These are phyloP conservation scores for Mercenaria mercenaria DNA, from an alignment of 1,140 invertebrate species.

Conservation along the genomic window DNA sequence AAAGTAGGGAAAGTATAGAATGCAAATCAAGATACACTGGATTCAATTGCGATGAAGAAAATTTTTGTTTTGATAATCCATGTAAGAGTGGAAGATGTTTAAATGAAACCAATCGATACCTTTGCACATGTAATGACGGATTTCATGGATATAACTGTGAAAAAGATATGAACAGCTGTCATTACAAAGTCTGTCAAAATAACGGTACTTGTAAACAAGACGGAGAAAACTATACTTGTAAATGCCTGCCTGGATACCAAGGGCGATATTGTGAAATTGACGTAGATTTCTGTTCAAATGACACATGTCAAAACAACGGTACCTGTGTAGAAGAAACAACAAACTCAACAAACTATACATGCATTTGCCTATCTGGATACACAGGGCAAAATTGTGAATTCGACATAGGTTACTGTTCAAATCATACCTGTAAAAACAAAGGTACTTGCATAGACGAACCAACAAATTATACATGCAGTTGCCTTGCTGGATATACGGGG, in stretches of 20 bases:
- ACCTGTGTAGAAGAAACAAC: constrained; percentile 53
- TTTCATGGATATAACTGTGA: not conserved
- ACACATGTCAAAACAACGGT: constrained; percentile 35
- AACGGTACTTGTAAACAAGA: not conserved
- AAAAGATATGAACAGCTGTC: not conserved
- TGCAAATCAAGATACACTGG: constrained; percentile 79
- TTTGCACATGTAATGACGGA: not conserved
- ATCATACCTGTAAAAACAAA: not conserved
- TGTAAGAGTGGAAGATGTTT: not conserved
- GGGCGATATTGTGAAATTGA: not conserved
- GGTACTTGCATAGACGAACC: too few species aligned
- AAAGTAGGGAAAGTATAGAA: not conserved
- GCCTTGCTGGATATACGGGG: too few species aligned
- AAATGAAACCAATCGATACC: not conserved
- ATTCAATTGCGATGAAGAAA: constrained; percentile 30
- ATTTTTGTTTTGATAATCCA: not conserved
- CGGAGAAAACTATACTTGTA: too few species aligned
- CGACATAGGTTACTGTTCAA: not conserved
- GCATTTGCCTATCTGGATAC: not conserved
- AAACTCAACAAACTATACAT: constrained; percentile 22
- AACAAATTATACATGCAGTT: too few species aligned
- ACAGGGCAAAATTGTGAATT: not conserved
- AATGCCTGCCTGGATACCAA: too few species aligned
- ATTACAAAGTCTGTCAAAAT: not conserved
- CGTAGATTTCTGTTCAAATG: constrained; percentile 29